These are phyloP conservation scores for Bombus pascuorum DNA, from an alignment of 1,140 invertebrate species.

Conservation along the genomic window DNA sequence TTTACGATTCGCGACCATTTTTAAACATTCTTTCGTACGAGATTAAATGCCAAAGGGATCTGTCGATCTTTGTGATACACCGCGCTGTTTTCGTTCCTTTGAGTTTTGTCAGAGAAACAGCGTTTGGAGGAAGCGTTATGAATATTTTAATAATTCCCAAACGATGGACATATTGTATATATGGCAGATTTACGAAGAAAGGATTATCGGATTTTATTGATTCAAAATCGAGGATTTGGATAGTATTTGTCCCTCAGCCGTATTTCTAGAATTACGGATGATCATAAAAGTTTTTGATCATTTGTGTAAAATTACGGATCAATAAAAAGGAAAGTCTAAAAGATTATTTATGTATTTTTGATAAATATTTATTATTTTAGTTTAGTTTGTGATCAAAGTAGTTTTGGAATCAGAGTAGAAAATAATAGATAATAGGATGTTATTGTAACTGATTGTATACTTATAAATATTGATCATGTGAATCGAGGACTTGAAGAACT, in stretches of 20 bases:
- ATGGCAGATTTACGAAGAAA: not conserved
- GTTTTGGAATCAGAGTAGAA: not conserved
- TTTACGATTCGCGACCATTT: not conserved
- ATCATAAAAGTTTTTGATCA: not conserved
- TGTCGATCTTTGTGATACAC: not conserved
- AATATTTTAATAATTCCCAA: not conserved
- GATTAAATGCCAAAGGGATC: not conserved
- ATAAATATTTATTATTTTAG: not conserved
- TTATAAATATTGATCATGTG: not conserved
- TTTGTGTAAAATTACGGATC: not conserved
- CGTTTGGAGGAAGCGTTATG: too few relatives aligned
- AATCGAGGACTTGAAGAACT: not conserved
- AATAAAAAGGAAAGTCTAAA: not conserved
- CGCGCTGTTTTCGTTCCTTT: not conserved
- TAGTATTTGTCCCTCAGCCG: not conserved
- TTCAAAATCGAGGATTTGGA: not conserved
- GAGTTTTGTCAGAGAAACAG: not conserved
- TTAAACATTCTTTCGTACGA: not conserved
- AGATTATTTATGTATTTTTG: not conserved
- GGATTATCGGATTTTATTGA: too few relatives aligned
- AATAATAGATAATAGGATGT: too few relatives aligned
- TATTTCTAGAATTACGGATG: not conserved
- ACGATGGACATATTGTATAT: not conserved
- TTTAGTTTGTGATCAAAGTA: not conserved
- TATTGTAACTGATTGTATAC: too few relatives aligned